Evolutionary conservation across 2,113 vertebrate species (phyloP), one percentile per base, ranked within the genome.

Genomic region (Corythornis madagascariensis): DNA sequence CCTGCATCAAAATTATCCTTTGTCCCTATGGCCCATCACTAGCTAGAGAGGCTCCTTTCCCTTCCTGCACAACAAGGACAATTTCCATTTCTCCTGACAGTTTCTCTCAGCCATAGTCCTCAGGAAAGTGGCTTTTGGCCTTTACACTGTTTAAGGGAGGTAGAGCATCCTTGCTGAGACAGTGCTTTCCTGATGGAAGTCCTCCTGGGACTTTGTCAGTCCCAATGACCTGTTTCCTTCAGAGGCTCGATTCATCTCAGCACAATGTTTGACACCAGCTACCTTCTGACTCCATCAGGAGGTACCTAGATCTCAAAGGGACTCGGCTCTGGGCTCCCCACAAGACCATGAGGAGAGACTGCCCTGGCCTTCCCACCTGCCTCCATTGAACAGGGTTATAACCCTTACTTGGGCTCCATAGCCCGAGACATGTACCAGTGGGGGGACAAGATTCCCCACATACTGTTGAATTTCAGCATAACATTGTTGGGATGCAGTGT

Each of bases 101-200:
- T 5, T 7, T 22, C 21, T 47, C 28, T 35, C n/a, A 93, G 52
- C 25, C 0, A 0, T 12, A 6, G 1, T 0, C 45, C 56, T 43
- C 31, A 71, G 33, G 21, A 71, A 35, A 91, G 52, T 1, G 0
- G 15, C 9, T 83, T 88, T 83, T 40, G 40, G 33, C 33, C 20
- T 77, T 63, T 60, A 28, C 0, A 0, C 33, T 52, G 13, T 43
- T 76, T 85, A 0, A 0, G 22, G 18, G 31, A n/a, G 11, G 20
- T 4, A 33, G 13, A 81, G 19, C 0, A 0, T 6, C 64, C 26
- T 47, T 67, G n/a, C 26, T 75, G 50, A 0, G 0, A 20, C 33
- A 64, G 33, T 61, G 6, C 17, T 24, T 60, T 7, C 48, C 48
- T 52, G 9, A 14, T 11, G 20, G 75, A 48, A 13, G 3, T 28